Percentiles rank a stretch among this genome's conserved stretches.
Evolutionary conservation across 2,888 invertebrate species (phyloP).

Genomic region (Agrenia bidenticulata): DNA sequence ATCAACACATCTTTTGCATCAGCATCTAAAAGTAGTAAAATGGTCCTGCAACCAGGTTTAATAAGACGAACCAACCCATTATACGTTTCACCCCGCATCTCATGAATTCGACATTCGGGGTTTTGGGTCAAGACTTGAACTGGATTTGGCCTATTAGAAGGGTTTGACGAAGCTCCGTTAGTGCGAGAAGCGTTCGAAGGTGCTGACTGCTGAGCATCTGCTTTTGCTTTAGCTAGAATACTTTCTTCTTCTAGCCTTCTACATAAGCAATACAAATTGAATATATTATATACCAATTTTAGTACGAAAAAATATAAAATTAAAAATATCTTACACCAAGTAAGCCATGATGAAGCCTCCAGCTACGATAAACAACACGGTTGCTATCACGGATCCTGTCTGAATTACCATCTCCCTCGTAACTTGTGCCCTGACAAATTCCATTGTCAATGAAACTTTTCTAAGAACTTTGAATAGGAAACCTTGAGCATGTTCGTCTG

Average conservation of each 20-base stretch:
- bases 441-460: conserved; percentile 67
- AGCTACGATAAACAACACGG: conserved; percentile 73
- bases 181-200: conserved; percentile 29
- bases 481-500: conserved; percentile 76
- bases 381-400: conserved; percentile 73
- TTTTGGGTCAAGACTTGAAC: conserved; percentile 53
- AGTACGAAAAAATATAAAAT: no score
- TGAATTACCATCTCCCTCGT: conserved; percentile 77
- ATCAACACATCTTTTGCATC: conserved; percentile 83
- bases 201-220: conserved; percentile 40
- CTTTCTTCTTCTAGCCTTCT: conserved; percentile 49
- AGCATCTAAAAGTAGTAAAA: conserved; percentile 84
- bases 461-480: conserved; percentile 69
- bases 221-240: conserved; percentile 51
- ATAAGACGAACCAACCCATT: conserved; percentile 87
- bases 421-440: conserved; percentile 71
- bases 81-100: conserved; percentile 90
- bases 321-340: conserved; percentile 64
- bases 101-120: conserved; percentile 81
- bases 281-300: neutral
- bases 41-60: conserved; percentile 92
- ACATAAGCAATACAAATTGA: neutral
- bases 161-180: conserved; percentile 21
- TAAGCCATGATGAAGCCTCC: conserved; percentile 85
- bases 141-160: conserved; percentile 29